A percentile compares a stretch with the other conserved stretches of the same genome.
These are phyloP conservation scores for Aspidapion aeneum DNA, from an alignment of 2,888 invertebrate species.

Conservation along the genomic window DNA sequence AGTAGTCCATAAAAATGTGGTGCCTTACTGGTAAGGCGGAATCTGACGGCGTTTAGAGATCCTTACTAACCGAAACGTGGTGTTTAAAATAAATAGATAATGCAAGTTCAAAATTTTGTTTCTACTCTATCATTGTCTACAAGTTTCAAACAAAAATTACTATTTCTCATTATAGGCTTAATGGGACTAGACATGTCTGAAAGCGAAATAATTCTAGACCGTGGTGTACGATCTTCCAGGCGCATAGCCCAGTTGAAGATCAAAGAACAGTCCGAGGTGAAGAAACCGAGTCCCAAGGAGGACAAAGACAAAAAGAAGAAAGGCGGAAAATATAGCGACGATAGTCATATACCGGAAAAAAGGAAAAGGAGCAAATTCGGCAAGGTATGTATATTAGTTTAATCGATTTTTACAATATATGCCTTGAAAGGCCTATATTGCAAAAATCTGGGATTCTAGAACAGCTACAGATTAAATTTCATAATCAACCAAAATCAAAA, in stretches of 20 bases:
- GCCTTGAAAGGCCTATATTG: no score
- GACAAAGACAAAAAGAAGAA: constrained; percentile 31
- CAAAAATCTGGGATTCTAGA: no score
- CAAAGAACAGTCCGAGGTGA: constrained; percentile 72
- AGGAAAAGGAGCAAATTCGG: constrained; percentile 36
- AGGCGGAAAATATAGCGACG: constrained; percentile 24
- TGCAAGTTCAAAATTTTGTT: no score
- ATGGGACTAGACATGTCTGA: constrained; percentile 51
- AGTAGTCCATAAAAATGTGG: no score
- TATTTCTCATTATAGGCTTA: constrained; percentile 27
- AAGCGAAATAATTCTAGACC: constrained; percentile 35
- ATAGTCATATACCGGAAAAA: constrained; percentile 38
- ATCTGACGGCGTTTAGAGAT: no score
- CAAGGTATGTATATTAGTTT: constrained; percentile 16
- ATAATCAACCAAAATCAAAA: no score
- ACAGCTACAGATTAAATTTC: no score
- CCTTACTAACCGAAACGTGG: no score
- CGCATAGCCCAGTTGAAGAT: constrained; percentile 86
- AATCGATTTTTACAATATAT: not conserved
- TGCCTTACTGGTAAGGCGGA: no score
- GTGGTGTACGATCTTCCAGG: constrained; percentile 73
- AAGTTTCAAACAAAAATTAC: no score
- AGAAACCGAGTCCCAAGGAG: constrained; percentile 21
- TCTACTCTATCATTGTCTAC: no score
- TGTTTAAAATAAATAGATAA: no score